phyloP scores from a whole-genome alignment of 2,797 vertebrate genomes.

The Sebastiscus tertius region DNA sequence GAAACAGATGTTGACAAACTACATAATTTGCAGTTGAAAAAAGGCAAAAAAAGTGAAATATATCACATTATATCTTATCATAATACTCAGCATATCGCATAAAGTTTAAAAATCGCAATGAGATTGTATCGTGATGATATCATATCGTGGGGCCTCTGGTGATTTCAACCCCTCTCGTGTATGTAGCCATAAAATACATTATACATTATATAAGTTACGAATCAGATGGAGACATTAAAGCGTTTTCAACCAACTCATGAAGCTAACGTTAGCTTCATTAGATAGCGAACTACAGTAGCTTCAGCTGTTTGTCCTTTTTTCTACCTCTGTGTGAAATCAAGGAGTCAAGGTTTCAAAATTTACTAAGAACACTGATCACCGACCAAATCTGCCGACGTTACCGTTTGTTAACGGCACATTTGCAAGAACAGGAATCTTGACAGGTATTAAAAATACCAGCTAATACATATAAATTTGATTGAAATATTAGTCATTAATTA shows the following conservation, averaged over 20 bases:
- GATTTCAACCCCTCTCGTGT: no score
- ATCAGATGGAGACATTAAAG: neutral
- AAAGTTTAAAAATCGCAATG: no score
- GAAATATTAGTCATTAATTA: neutral
- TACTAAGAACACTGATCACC: neutral
- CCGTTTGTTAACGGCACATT: neutral
- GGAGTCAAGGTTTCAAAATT: neutral
- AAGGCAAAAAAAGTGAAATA: no score
- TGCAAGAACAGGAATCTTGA: neutral
- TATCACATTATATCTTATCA: no score
- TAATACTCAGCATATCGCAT: accelerated
- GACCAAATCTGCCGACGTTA: neutral
- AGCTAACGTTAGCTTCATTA: neutral
- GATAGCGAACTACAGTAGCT: neutral
- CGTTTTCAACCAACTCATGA: neutral
- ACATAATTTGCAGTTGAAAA: no score
- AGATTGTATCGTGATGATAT: no score
- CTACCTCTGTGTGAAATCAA: neutral
- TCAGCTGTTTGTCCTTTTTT: neutral
- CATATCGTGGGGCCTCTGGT: no score
- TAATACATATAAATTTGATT: neutral
- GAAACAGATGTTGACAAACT: no score
- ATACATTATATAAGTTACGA: neutral
- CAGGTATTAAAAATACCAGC: neutral
- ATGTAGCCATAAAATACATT: neutral